A percentile compares a stretch with the other conserved stretches of the same genome.
These are phyloP conservation scores for Psittacula cyanocephala DNA, from an alignment of 2,113 vertebrate genomes.

Conservation along the genomic window DNA sequence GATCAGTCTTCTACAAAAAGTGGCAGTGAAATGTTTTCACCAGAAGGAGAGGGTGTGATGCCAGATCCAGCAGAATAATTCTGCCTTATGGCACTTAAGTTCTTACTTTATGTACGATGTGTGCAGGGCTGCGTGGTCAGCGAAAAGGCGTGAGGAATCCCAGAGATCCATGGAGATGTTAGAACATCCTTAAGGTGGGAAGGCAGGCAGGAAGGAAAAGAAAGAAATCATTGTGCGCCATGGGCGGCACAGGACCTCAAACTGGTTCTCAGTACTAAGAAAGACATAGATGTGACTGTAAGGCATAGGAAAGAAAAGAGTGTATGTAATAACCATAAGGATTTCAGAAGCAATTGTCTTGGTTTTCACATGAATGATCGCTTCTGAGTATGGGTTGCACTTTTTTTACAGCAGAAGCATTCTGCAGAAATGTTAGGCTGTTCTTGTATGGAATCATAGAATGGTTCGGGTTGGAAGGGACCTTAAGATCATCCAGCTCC, in stretches of 20 bases:
- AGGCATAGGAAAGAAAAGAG: background rate
- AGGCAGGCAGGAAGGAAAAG: too few species aligned
- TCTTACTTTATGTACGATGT: background rate
- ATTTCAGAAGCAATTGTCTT: background rate
- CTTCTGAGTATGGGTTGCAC: background rate
- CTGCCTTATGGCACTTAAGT: background rate
- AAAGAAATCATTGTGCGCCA: background rate
- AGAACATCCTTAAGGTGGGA: background rate
- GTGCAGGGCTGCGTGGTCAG: rapidly evolving
- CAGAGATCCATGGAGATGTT: background rate
- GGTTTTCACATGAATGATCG: background rate
- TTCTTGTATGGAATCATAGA: background rate
- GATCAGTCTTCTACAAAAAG: background rate
- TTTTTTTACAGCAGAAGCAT: background rate
- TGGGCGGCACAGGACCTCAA: background rate
- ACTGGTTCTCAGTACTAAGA: background rate
- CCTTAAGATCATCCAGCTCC: background rate
- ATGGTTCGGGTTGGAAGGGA: background rate
- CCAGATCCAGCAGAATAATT: background rate
- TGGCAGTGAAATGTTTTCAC: background rate
- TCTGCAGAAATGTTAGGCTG: background rate
- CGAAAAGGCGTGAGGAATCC: background rate
- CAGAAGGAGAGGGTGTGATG: background rate
- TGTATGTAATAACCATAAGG: background rate
- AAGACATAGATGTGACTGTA: background rate